These are phyloP conservation scores for Battus philenor DNA, from an alignment of 1,140 invertebrate species.

Conservation along the genomic window DNA sequence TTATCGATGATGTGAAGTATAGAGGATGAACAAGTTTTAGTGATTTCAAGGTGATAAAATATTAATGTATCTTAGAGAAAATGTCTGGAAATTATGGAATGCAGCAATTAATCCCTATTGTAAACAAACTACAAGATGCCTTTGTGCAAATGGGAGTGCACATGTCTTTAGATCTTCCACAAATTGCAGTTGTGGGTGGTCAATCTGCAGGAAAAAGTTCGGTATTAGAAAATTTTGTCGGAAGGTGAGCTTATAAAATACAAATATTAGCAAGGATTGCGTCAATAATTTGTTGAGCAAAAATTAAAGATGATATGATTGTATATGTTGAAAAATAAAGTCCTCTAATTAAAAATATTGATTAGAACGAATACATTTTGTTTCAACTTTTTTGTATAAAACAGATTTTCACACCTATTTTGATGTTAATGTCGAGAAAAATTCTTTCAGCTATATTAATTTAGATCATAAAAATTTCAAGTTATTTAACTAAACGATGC, in stretches of 20 bases:
- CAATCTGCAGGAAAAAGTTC: conserved; percentile 99
- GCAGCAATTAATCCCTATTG: conserved; percentile 97
- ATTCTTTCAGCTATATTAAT: too few relatives aligned
- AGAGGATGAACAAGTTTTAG: conserved; percentile 60
- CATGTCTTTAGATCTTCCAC: conserved; percentile 98
- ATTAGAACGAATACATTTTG: too few relatives aligned
- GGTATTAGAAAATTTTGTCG: conserved; percentile 99
- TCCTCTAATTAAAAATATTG: too few relatives aligned
- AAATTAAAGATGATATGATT: too few relatives aligned
- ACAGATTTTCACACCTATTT: too few relatives aligned
- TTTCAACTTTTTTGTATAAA: too few relatives aligned
- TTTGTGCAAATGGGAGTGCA: conserved; percentile 98
- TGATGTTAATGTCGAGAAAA: too few relatives aligned
- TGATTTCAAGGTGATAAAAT: conserved; percentile 50
- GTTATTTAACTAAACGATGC: too few relatives aligned
- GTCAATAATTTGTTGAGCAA: background rate
- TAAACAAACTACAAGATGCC: conserved; percentile 99
- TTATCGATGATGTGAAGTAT: conserved; percentile 53
- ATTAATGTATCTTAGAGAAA: conserved; percentile 64
- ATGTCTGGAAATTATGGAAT: conserved; percentile 90
- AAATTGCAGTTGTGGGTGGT: conserved; percentile 99
- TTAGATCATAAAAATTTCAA: too few relatives aligned
- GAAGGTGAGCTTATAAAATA: conserved; percentile 91
- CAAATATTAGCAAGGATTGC: conserved; percentile 72
- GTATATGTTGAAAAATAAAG: too few relatives aligned